Evolutionary conservation across 37 sponge, comb jelly and placozoan species (phyloP).

Genomic region (Sycon ciliatum): DNA sequence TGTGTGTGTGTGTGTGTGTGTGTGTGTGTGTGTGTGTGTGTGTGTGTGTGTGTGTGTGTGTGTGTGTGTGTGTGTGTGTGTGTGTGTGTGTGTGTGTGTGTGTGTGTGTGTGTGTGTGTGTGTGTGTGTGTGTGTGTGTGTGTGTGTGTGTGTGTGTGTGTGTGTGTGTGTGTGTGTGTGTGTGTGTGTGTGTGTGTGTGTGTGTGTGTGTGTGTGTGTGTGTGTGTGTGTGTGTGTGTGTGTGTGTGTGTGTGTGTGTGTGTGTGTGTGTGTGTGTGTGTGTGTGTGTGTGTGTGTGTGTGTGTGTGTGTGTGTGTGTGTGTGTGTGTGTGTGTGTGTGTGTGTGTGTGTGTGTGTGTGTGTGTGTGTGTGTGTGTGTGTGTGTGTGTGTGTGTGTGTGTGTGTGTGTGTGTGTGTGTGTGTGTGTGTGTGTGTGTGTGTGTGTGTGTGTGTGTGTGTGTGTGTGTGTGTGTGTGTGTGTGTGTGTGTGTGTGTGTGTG

Average conservation of each 20-base stretch:
- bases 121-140: slow-evolving; percentile 12
- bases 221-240: slow-evolving; percentile 5
- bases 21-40: background rate
- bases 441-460: slow-evolving; percentile 5
- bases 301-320: slow-evolving; percentile 5
- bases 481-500: background rate
- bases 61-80: slow-evolving; percentile 25
- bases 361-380: slow-evolving; percentile 5
- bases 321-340: slow-evolving; percentile 5
- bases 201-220: slow-evolving; percentile 5
- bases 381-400: slow-evolving; percentile 5
- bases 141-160: slow-evolving; percentile 5
- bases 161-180: slow-evolving; percentile 5
- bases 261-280: slow-evolving; percentile 5
- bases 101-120: slow-evolving; percentile 15
- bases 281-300: slow-evolving; percentile 5
- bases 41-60: slow-evolving; percentile 5
- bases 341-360: slow-evolving; percentile 5
- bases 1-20: slow-evolving; percentile 2
- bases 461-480: slow-evolving; percentile 5
- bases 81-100: slow-evolving; percentile 18
- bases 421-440: slow-evolving; percentile 5
- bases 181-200: slow-evolving; percentile 5
- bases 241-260: slow-evolving; percentile 5
- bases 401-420: slow-evolving; percentile 5